Base-by-base conservation (phyloP, 1,140 invertebrate species). In the Macrobrachium nipponense region DNA sequence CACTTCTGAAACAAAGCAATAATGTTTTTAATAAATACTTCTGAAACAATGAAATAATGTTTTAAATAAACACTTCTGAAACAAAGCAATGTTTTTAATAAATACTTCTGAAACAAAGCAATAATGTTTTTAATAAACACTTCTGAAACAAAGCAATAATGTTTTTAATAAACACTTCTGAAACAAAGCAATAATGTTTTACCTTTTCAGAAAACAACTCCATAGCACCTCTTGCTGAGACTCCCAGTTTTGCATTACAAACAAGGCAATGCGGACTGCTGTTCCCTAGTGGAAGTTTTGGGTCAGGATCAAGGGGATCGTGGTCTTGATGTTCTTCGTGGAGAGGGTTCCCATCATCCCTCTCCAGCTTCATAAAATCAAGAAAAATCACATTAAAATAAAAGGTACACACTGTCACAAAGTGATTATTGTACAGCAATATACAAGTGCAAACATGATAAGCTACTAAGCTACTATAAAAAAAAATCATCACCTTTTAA, bases 211-310 rank as follows among this genome's bases (percentile, higher is more conserved):
- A 86, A 51, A 88, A 76, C n/a, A 88, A 80, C 23, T 88, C 79
- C 82, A 88, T 86, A 36, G 87, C 87, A 66, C 87, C 87, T 44
- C 87, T 80, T 11, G 87, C 87, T 14, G 87, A 88, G n/a, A 88
- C 87, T 27, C 81, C 84, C 43, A 88, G 70, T 64, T 88, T 88
- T n/a, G 87, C 87, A 58, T 86, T 86, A 77, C 87, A 88, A 36
- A 88, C 73, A 23, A 88, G 68, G 79, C 87, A 88, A 62, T 88
- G 87, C 7, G 83, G 83, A 44, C 83, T 80, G 51, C 43, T 43
- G 15, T 61, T 70, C 10, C 51, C 18, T 7, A 36, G 3, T 43
- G 14, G 15, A 58, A 36, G 11, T 60, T 82, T 70, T 4, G 75
- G 18, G 36, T 75, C 75, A 3, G 36, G 12, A 5, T 23, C 27